Evolutionary conservation across 1,140 invertebrate genomes (phyloP).

Genomic region (Trichoplusia ni): DNA sequence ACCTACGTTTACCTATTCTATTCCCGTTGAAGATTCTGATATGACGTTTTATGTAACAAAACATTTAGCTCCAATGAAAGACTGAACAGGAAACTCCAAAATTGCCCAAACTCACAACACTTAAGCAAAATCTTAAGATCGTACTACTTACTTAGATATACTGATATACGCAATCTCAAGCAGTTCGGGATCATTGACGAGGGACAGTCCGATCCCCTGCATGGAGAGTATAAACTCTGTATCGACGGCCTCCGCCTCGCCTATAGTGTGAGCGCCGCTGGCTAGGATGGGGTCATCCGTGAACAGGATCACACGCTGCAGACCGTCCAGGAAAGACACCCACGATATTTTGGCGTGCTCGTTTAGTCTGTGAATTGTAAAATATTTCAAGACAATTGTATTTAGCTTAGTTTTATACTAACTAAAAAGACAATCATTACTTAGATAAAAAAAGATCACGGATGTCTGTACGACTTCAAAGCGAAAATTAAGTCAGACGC

Average conservation of each 20-base stretch:
- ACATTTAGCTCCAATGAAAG: too few relatives aligned
- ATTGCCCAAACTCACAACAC: background rate
- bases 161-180: conserved; percentile 95
- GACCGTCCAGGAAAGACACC: conserved; percentile 96
- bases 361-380: conserved; percentile 79
- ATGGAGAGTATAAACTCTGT: conserved; percentile 90
- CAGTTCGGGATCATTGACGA: conserved; percentile 92
- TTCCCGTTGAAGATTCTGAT: too few relatives aligned
- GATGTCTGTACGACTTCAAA: too few relatives aligned
- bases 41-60: too few relatives aligned
- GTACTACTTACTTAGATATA: conserved; percentile 88
- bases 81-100: background rate
- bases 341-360: conserved; percentile 83
- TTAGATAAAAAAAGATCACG: too few relatives aligned
- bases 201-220: conserved; percentile 94
- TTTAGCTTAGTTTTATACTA: too few relatives aligned
- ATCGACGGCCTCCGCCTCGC: conserved; percentile 86
- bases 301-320: conserved; percentile 95
- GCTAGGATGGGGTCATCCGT: conserved; percentile 89
- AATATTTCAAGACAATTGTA: too few relatives aligned
- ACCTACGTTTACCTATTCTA: too few relatives aligned
- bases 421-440: too few relatives aligned
- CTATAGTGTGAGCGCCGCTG: conserved; percentile 87
- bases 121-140: background rate
- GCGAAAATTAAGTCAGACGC: too few relatives aligned